Conservation (phyloP, 2,113 vertebrate species). For the Otocyon megalotis region DNA sequence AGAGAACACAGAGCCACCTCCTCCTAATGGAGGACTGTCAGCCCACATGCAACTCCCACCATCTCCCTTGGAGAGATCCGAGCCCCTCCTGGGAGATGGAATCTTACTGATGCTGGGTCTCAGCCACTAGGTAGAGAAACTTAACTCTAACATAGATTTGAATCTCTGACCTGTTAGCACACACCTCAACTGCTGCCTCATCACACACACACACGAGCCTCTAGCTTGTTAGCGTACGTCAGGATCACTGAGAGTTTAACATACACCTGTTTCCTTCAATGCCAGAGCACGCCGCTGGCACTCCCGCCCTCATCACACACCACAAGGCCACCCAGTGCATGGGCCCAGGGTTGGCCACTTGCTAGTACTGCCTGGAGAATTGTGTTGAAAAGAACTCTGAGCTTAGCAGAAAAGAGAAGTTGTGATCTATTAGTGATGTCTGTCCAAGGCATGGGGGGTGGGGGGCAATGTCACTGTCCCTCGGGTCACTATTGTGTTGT, state of each 20-base stretch:
- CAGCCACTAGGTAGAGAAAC: not conserved
- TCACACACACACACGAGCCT: not conserved
- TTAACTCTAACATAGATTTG: not conserved
- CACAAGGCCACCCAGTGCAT: rapidly evolving
- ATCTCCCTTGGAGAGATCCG: not conserved
- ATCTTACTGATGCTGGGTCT: not conserved
- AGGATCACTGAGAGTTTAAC: not conserved
- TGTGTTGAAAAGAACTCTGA: not conserved
- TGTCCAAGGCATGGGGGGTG: not conserved
- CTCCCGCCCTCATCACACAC: not conserved
- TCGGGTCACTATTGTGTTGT: not conserved
- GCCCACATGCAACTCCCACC: rapidly evolving
- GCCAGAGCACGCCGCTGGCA: rapidly evolving
- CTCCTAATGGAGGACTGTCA: not conserved
- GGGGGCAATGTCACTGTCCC: not conserved
- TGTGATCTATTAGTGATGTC: not conserved
- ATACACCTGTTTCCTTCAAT: not conserved
- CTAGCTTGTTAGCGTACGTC: not conserved
- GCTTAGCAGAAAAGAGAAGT: not conserved
- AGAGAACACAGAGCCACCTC: not conserved
- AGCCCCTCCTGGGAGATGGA: not conserved
- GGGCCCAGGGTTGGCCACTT: not conserved
- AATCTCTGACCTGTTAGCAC: not conserved
- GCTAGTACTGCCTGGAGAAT: not conserved
- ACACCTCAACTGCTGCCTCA: not conserved